Evolutionary conservation across 2,113 vertebrate species (phyloP), one percentile per base, ranked within the genome.

Genomic region (Indicator maculatus): DNA sequence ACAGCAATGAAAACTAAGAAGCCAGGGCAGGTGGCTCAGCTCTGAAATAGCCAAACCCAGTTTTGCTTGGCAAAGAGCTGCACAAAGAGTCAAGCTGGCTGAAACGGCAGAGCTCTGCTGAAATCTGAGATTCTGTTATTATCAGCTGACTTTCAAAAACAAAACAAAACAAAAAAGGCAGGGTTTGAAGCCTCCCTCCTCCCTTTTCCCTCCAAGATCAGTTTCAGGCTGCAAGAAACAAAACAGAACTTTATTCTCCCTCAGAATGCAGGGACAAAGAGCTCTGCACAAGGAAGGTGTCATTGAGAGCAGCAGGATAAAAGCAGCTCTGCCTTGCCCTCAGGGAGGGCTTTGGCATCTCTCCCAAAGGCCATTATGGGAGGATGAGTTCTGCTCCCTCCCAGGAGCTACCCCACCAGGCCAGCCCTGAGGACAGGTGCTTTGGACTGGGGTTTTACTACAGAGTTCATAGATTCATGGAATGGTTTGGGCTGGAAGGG

Each of bases 171-270:
- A 52, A 24, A 45, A 36, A 12, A 10, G 9, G 19, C 39, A 1
- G 4, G 81, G 93, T 89, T 86, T 89, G 41, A 80, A 93, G 80
- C 71, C 74, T 77, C 69, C 55, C 71, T 77, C 69, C 75, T 90
- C 41, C 24, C 56, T 69, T 23, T 63, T 24, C 65, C 91, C 41
- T 15, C 84, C 60, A 4, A 10, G 70, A 81, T 76, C 55, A 59
- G 33, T 60, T 94, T 81, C 89, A n/a, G 69, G 8, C 60, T 18
- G 45, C 16, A 79, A 58, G 36, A 66, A 88, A 94, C 72, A 93
- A 86, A 86, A 38, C 31, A 50, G 67, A 65, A 83, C 91, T 89
- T 82, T 95, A 31, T 89, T 91, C 79, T 67, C 61, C 23, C 52
- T 83, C 59, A 2, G 2, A 1, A 83, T 41, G 10, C 59, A 84